phyloP scores from a whole-genome alignment of 2,888 invertebrate genomes.

The Drosophila antonietae region DNA sequence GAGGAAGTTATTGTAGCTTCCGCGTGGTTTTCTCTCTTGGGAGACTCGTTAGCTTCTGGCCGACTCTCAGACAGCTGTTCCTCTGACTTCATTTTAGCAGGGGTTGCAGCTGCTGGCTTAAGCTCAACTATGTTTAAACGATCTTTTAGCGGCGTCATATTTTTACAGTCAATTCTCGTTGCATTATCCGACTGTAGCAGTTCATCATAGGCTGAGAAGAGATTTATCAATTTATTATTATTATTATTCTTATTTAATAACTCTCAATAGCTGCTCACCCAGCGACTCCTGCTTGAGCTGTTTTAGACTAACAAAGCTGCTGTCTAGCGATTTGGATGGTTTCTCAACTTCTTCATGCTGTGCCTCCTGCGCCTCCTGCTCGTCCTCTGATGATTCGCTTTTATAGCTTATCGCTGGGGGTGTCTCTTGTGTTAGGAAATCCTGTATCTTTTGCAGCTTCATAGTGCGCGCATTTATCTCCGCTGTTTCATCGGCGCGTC shows the following conservation, averaged over 20 bases:
- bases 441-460: constrained; percentile 83
- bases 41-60: not conserved
- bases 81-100: not conserved
- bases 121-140: constrained; percentile 5
- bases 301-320: constrained; percentile 56
- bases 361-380: not conserved
- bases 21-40: not conserved
- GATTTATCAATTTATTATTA: not conserved
- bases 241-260: no score
- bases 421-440: constrained; percentile 64
- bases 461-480: constrained; percentile 74
- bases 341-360: not conserved
- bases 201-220: constrained; percentile 68
- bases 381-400: constrained; percentile 55
- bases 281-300: constrained; percentile 49
- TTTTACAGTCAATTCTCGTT: constrained; percentile 67
- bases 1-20: not conserved
- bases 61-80: not conserved
- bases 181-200: constrained; percentile 43
- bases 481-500: constrained; percentile 70
- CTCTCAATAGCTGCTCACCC: constrained; percentile 33
- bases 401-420: constrained; percentile 46
- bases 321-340: constrained; percentile 9
- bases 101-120: not conserved
- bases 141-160: constrained; percentile 45